Conservation (phyloP, 1,140 invertebrate species). For the Melitaea cinxia region DNA sequence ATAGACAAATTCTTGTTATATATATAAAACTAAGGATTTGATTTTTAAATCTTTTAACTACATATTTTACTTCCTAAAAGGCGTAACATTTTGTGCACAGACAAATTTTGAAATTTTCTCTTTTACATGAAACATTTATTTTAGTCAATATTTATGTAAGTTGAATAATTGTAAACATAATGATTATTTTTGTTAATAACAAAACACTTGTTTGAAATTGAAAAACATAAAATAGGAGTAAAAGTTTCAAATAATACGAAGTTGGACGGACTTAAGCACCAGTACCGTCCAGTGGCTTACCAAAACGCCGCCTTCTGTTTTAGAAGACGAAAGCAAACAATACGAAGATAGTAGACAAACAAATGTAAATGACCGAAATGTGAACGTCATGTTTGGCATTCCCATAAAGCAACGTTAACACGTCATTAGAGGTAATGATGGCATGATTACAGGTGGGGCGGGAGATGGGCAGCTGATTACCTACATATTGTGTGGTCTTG, state of each 20-base stretch:
- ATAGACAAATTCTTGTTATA: slow-evolving; percentile 15
- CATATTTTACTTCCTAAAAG: not conserved
- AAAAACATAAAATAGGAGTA: slow-evolving; percentile 23
- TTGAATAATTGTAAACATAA: too few relatives aligned
- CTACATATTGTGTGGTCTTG: slow-evolving; percentile 77
- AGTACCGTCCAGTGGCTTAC: slow-evolving; percentile 61
- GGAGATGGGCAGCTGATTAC: slow-evolving; percentile 69
- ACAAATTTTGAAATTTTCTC: too few relatives aligned
- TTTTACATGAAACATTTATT: too few relatives aligned
- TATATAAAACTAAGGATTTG: not conserved
- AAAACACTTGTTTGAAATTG: not conserved
- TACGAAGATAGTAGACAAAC: slow-evolving; percentile 77
- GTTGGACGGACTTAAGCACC: slow-evolving; percentile 63
- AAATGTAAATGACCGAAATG: slow-evolving; percentile 81
- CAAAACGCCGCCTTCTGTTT: slow-evolving; percentile 77
- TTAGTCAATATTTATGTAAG: too few relatives aligned
- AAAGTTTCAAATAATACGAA: slow-evolving; percentile 49
- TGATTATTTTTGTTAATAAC: too few relatives aligned
- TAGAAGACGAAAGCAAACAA: slow-evolving; percentile 76
- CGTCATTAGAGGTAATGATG: slow-evolving; percentile 81
- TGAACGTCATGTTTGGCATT: slow-evolving; percentile 81
- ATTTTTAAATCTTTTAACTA: not conserved
- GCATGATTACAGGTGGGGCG: slow-evolving; percentile 74
- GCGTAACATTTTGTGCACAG: too few relatives aligned
- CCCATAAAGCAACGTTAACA: slow-evolving; percentile 81